A percentile compares a stretch with the other conserved stretches of the same genome.
These are phyloP conservation scores for Xyrichtys novacula DNA, from an alignment of 2,797 vertebrate genomes.

Conservation along the genomic window DNA sequence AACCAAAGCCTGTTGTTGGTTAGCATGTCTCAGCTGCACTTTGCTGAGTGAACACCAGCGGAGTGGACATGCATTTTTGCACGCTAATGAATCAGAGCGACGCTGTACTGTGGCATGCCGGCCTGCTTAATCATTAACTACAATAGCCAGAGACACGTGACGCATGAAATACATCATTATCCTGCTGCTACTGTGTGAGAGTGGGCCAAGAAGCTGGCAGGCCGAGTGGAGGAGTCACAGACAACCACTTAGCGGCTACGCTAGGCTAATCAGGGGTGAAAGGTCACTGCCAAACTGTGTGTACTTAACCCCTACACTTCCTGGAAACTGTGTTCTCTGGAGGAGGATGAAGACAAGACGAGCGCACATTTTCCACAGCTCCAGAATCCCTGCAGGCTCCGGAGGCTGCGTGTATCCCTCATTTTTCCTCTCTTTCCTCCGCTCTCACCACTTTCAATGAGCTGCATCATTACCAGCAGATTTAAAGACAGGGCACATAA, in stretches of 20 bases:
- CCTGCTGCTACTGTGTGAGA: slow-evolving; percentile 70
- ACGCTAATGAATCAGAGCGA: slow-evolving; percentile 30
- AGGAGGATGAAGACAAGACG: slow-evolving; percentile 71
- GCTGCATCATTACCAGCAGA: slow-evolving; percentile 72
- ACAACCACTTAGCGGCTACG: slow-evolving; percentile 77
- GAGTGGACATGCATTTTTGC: slow-evolving; percentile 19
- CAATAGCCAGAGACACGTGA: slow-evolving; percentile 43
- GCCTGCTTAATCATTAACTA: slow-evolving; percentile 45
- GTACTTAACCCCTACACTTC: slow-evolving; percentile 79
- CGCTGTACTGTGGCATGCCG: slow-evolving; percentile 9
- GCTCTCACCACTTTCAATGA: slow-evolving; percentile 69
- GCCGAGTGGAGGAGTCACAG: slow-evolving; percentile 61
- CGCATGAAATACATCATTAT: slow-evolving; percentile 38
- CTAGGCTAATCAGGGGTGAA: slow-evolving; percentile 77
- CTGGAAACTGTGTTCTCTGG: slow-evolving; percentile 77
- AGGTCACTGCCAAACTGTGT: slow-evolving; percentile 77
- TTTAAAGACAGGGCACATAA: slow-evolving; percentile 61
- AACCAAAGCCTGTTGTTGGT: slow-evolving; percentile 39
- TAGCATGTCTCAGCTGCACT: slow-evolving; percentile 20
- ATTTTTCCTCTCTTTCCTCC: slow-evolving; percentile 31
- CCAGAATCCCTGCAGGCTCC: slow-evolving; percentile 50
- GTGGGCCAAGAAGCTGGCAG: slow-evolving; percentile 44
- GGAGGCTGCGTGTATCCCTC: slow-evolving; percentile 44
- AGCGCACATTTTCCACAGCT: slow-evolving; percentile 77
- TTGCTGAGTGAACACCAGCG: not conserved